Conservation (phyloP, 1,140 invertebrate genomes). For the Metopolophium dirhodum region DNA sequence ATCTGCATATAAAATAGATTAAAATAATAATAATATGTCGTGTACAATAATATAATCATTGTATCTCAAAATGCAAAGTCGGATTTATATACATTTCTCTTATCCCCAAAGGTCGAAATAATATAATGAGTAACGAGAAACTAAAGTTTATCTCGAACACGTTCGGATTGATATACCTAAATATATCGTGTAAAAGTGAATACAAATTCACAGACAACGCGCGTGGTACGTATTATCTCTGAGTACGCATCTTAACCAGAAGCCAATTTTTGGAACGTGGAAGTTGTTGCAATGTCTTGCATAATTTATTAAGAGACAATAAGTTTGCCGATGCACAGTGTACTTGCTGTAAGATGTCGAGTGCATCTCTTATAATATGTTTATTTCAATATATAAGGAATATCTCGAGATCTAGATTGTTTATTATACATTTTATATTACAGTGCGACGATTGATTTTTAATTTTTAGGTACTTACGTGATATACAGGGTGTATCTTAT, state of each 20-base stretch:
- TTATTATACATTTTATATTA: too few species aligned
- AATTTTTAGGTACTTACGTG: too few species aligned
- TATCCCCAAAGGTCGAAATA: neutral
- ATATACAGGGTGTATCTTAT: too few species aligned
- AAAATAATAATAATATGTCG: neutral
- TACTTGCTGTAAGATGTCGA: neutral
- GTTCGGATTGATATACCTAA: neutral
- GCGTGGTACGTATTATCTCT: neutral
- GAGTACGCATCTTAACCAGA: neutral
- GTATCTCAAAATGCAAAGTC: neutral
- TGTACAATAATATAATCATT: neutral
- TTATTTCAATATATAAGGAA: too few species aligned
- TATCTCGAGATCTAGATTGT: too few species aligned
- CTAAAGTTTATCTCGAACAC: neutral
- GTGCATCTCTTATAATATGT: too few species aligned
- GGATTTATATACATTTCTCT: neutral
- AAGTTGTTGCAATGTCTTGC: neutral
- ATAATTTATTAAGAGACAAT: neutral
- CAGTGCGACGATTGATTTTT: too few species aligned
- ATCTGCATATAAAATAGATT: slow-evolving; percentile 4
- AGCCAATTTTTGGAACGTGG: neutral
- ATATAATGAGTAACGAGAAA: neutral
- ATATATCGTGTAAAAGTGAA: neutral
- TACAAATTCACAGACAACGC: neutral
- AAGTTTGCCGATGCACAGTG: neutral